These are phyloP conservation scores for Drosophila suboccidentalis DNA, from an alignment of 2,888 invertebrate species.

Conservation along the genomic window DNA sequence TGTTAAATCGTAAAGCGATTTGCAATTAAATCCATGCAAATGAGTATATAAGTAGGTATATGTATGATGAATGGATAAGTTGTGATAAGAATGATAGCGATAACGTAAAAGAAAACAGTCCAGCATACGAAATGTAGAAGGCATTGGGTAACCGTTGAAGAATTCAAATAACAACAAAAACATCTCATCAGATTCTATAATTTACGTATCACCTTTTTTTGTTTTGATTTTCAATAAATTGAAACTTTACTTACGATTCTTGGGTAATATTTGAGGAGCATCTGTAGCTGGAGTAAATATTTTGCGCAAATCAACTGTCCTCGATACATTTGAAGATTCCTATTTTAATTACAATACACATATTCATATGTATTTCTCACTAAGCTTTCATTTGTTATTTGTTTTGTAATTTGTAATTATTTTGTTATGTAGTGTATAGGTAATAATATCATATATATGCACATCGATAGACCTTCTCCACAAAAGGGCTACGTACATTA, in stretches of 20 bases:
- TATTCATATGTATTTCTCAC: slow-evolving; percentile 37
- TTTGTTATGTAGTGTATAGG: neutral
- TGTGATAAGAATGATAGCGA: neutral
- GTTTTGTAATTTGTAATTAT: neutral
- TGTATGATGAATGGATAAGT: neutral
- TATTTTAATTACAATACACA: slow-evolving; percentile 53
- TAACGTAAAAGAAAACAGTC: neutral
- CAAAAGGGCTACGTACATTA: slow-evolving; percentile 86
- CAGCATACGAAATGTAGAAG: slow-evolving; percentile 4
- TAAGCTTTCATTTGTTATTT: slow-evolving; percentile 69
- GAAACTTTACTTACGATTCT: slow-evolving; percentile 87
- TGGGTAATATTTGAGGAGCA: slow-evolving; percentile 91
- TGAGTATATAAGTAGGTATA: neutral
- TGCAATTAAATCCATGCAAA: slow-evolving; percentile 12
- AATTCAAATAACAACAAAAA: neutral
- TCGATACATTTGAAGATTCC: slow-evolving; percentile 85
- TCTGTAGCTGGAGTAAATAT: slow-evolving; percentile 95
- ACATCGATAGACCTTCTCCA: neutral
- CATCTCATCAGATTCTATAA: neutral
- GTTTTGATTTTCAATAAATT: slow-evolving; percentile 1
- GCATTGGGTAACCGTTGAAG: slow-evolving; percentile 32
- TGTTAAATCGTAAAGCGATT: neutral
- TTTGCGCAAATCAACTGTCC: slow-evolving; percentile 92
- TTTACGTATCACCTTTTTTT: slow-evolving; percentile 77
- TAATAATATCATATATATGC: neutral